Evolutionary conservation across 2,797 vertebrate genomes (phyloP).

Genomic region (Fistularia commersonii): DNA sequence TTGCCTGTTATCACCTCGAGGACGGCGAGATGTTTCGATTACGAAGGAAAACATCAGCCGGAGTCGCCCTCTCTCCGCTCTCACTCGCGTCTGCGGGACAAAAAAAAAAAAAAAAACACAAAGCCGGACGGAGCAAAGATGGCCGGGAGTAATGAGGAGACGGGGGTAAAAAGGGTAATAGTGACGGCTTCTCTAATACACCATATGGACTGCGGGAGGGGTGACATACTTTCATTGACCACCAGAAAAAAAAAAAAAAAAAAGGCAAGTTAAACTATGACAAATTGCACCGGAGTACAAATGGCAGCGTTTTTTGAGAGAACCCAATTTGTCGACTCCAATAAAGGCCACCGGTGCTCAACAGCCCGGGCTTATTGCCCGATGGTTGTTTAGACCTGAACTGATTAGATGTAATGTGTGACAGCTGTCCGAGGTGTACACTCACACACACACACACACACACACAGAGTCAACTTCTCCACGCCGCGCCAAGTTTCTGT

Average conservation of each 20-base stretch:
- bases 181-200: conserved; percentile 22
- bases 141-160: neutral
- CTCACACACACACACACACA: conserved; percentile 15
- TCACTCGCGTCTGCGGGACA: no score
- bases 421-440: conserved; percentile 65
- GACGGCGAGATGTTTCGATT: conserved; percentile 15
- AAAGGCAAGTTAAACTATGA: conserved; percentile 49
- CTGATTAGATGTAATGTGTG: conserved; percentile 74
- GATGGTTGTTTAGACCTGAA: conserved; percentile 54
- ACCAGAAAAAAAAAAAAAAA: conserved; percentile 19
- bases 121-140: no score
- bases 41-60: conserved; percentile 6
- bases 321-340: conserved; percentile 72
- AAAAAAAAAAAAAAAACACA: no score
- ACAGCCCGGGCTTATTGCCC: conserved; percentile 65
- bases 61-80: neutral
- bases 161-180: conserved; percentile 14
- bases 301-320: conserved; percentile 53
- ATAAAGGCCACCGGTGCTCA: conserved; percentile 68
- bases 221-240: conserved; percentile 36
- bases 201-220: conserved; percentile 11
- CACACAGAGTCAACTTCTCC: conserved; percentile 45
- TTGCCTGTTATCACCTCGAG: conserved; percentile 19
- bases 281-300: conserved; percentile 59
- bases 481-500: conserved; percentile 59